Conservation (phyloP, 2,888 invertebrate genomes). For the Crioceris asparagi region DNA sequence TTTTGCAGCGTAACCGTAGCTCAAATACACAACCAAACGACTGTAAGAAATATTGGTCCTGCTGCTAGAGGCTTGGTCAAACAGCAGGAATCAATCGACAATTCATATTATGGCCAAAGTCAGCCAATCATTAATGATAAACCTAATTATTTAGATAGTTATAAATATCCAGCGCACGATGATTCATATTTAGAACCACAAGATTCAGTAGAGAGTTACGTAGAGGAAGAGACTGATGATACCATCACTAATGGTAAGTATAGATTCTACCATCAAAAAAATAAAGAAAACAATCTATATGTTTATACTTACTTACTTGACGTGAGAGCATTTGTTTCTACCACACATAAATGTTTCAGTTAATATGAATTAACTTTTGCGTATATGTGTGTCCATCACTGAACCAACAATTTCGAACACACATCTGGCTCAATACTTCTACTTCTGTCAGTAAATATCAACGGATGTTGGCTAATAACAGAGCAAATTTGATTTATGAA, state of each 20-base stretch:
- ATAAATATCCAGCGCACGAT: conserved; percentile 16
- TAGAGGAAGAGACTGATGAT: conserved; percentile 32
- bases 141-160: conserved; percentile 12
- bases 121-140: conserved; percentile 8
- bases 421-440: too few species aligned
- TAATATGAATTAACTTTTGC: too few species aligned
- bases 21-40: conserved; percentile 23
- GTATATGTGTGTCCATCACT: too few species aligned
- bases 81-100: conserved; percentile 41
- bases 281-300: background rate
- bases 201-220: conserved; percentile 41
- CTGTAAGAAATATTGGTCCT: conserved; percentile 5
- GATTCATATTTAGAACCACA: conserved; percentile 26
- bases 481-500: too few species aligned
- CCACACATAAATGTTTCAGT: too few species aligned
- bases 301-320: too few species aligned
- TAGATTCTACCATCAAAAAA: background rate
- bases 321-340: too few species aligned
- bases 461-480: too few species aligned
- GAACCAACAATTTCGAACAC: too few species aligned
- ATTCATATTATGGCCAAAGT: conserved; percentile 12
- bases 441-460: too few species aligned
- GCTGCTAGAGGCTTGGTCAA: conserved; percentile 33
- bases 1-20: conserved; percentile 27
- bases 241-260: conserved; percentile 17